Evolutionary conservation across 1,140 invertebrate species (phyloP).

Genomic region (Agrypnia vestita): DNA sequence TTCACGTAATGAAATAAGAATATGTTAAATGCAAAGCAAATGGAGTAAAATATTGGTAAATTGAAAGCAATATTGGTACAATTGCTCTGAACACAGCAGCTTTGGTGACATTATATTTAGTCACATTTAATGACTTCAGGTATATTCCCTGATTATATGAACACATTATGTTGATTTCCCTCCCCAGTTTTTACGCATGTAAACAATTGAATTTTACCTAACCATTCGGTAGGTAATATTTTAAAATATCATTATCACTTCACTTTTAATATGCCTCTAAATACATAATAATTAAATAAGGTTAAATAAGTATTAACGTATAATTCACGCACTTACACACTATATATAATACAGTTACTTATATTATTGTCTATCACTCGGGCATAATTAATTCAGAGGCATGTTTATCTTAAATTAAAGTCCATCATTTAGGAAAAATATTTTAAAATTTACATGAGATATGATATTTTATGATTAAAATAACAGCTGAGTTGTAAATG

Average conservation of each 20-base stretch:
- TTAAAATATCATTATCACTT: no score
- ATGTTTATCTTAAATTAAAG: constrained; percentile 22
- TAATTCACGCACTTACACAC: neutral
- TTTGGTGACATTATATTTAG: constrained; percentile 38
- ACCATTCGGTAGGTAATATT: no score
- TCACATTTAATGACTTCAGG: constrained; percentile 26
- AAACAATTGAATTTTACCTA: no score
- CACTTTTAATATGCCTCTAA: no score
- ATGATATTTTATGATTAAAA: constrained; percentile 16
- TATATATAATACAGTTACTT: neutral
- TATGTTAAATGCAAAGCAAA: constrained; percentile 30
- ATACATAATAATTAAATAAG: no score
- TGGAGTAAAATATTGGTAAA: constrained; percentile 37
- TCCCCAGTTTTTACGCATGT: neutral
- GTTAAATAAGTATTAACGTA: no score
- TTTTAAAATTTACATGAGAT: constrained; percentile 39
- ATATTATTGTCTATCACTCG: constrained; percentile 15
- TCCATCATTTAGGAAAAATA: constrained; percentile 36
- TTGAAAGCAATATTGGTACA: constrained; percentile 33
- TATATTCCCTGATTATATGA: constrained; percentile 15
- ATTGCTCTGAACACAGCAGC: constrained; percentile 43
- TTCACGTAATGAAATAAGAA: constrained; percentile 8
- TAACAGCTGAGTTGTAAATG: constrained; percentile 45
- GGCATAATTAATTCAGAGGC: neutral
- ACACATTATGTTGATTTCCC: constrained; percentile 31